These are phyloP conservation scores for Anseranas semipalmata DNA, from an alignment of 2,113 vertebrate species.

Conservation along the genomic window DNA sequence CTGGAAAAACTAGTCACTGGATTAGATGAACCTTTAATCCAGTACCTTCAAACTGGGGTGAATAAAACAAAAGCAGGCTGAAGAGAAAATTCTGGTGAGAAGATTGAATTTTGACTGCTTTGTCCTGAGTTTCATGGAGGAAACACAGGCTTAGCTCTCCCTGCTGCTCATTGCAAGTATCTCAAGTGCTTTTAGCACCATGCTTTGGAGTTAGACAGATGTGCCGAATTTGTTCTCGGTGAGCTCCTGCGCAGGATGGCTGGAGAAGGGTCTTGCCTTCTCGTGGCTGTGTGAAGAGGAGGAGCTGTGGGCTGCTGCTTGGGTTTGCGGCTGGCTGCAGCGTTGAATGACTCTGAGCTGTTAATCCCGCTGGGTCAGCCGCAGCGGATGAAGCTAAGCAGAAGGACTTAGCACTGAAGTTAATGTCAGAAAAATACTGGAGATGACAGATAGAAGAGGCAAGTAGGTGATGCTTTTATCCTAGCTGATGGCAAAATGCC, in stretches of 20 bases:
- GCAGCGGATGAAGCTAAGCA: not conserved
- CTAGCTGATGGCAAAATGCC: not conserved
- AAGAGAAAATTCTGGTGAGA: conserved; percentile 5
- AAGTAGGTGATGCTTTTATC: not conserved
- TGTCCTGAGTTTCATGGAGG: not conserved
- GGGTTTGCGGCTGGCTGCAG: not conserved
- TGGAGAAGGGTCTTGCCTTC: not conserved
- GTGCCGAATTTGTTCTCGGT: accelerated
- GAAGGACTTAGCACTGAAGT: not conserved
- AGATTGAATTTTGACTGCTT: not conserved
- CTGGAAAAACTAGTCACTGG: conserved; percentile 19
- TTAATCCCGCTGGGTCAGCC: not conserved
- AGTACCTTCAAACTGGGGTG: not conserved
- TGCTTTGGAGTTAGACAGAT: accelerated
- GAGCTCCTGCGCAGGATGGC: not conserved
- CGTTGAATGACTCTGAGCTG: not conserved
- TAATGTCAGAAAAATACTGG: not conserved
- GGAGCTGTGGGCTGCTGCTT: not conserved
- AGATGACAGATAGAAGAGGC: not conserved
- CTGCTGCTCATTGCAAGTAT: not conserved
- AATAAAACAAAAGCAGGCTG: not conserved
- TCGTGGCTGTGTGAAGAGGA: not conserved
- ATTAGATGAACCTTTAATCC: conserved; percentile 16
- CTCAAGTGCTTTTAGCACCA: not conserved
- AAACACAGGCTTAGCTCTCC: not conserved